Evolutionary conservation across 2,797 vertebrate species (phyloP).

Genomic region (Myripristis murdjan): DNA sequence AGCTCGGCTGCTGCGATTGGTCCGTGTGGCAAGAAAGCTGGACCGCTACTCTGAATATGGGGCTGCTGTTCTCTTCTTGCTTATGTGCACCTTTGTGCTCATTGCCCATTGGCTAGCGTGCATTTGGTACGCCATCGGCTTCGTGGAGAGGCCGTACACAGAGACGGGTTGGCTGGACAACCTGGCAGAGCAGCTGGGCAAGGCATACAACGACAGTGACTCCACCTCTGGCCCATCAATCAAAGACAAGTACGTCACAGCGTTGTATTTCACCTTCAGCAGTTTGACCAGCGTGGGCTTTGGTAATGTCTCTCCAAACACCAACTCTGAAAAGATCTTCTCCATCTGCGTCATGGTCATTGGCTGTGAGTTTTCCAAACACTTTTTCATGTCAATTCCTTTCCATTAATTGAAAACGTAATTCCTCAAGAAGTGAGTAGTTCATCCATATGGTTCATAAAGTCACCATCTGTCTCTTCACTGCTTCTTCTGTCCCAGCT

Average conservation of each 20-base stretch:
- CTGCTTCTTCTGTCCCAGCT: slow-evolving; percentile 80
- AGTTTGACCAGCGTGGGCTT: slow-evolving; percentile 98
- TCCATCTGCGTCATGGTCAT: slow-evolving; percentile 99
- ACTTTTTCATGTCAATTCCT: background rate
- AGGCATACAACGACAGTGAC: slow-evolving; percentile 93
- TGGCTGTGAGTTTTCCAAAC: slow-evolving; percentile 91
- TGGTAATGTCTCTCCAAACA: slow-evolving; percentile 97
- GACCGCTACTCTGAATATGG: slow-evolving; percentile 98
- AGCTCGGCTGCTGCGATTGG: slow-evolving; percentile 92
- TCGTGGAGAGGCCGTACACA: slow-evolving; percentile 95
- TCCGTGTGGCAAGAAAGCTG: slow-evolving; percentile 95
- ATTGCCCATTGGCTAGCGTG: slow-evolving; percentile 98
- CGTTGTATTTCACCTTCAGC: slow-evolving; percentile 99
- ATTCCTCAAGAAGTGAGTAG: background rate
- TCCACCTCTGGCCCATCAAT: slow-evolving; percentile 92
- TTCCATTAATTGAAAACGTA: background rate
- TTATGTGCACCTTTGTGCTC: slow-evolving; percentile 98
- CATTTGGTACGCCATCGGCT: slow-evolving; percentile 98
- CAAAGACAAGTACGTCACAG: slow-evolving; percentile 98
- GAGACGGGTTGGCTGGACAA: slow-evolving; percentile 98
- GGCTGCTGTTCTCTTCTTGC: slow-evolving; percentile 94
- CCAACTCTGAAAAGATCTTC: slow-evolving; percentile 99
- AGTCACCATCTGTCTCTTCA: background rate
- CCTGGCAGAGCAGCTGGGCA: slow-evolving; percentile 95
- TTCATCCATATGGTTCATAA: background rate